Conservation (phyloP, 2,113 vertebrate species). For the Xenopus laevis region DNA sequence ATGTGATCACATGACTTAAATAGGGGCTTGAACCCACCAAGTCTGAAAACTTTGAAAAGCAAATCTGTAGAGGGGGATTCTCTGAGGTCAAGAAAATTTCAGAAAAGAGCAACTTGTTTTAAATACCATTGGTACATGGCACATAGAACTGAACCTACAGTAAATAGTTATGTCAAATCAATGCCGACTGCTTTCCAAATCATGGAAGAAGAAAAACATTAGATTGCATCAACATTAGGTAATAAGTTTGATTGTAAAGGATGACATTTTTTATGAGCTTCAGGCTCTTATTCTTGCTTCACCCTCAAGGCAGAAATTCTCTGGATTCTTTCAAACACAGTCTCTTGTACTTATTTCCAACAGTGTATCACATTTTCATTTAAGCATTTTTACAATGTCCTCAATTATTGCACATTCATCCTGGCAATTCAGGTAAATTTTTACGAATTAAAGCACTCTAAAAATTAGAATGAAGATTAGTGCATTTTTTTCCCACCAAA, state of each 20-base stretch:
- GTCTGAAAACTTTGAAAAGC: too few relatives aligned
- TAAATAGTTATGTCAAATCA: conserved; percentile 2
- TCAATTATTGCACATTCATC: conserved; percentile 74
- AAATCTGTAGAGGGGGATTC: too few relatives aligned
- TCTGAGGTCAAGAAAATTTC: conserved; percentile 24
- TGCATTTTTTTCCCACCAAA: conserved; percentile 54
- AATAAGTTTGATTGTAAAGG: not conserved
- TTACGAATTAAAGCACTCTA: conserved; percentile 57
- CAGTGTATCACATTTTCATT: conserved; percentile 52
- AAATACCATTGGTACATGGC: too few relatives aligned
- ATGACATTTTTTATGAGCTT: not conserved
- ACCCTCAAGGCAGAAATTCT: conserved; percentile 47
- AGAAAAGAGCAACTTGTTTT: conserved; percentile 24
- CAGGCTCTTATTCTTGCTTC: not conserved
- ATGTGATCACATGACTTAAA: too few relatives aligned
- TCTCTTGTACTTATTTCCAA: conserved; percentile 41
- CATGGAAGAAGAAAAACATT: conserved; percentile 42
- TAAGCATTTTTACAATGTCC: conserved; percentile 68
- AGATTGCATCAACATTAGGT: not conserved
- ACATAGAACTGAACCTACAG: conserved; percentile 18
- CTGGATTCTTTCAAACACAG: conserved; percentile 50
- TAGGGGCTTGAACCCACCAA: too few relatives aligned
- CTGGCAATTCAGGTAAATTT: conserved; percentile 61
- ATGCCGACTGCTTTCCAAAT: conserved; percentile 21
- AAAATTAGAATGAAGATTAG: conserved; percentile 58